Evolutionary conservation across 2,888 invertebrate species (phyloP), one percentile per base, ranked within the genome.

Genomic region (Lithosia quadra): DNA sequence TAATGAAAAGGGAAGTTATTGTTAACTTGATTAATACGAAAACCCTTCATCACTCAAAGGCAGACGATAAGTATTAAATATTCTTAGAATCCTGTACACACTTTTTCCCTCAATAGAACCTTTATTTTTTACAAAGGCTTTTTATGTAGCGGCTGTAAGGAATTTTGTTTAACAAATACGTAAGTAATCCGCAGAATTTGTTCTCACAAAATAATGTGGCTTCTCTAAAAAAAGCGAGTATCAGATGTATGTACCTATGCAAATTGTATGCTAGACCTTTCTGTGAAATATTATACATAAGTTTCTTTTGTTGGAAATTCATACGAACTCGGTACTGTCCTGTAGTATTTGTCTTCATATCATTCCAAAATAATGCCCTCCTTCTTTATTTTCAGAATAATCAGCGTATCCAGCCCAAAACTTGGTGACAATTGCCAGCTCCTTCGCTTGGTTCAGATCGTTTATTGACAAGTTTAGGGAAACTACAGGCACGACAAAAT

Each of bases 131-230:
- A 22, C 39, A 24, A 39, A 60, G 9, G 18, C 18, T 24, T 60
- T 60, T 24, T 24, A 39, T 7, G 18, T 24, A 49, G 1, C 60
- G 7, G 24, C 24, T 22, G 36, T 24, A 22, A 60, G 60, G 60
- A 60, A 60, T 60, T 36, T 39, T 60, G 18, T 60, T 39, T 18
- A 60, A 39, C 39, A 60, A 60, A 60, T 39, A 24, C 39, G 4
- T 24, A 24, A 22, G 18, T 22, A 60, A 39, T 36, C 15, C 58
- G n/a, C 18, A n/a, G 15, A 18, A 22, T 60, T 60, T 60, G 22
- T 63, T 28, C 39, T n/a, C 33, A 49, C 49, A 13, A 28, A n/a
- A 21, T 63, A 33, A 63, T 33, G 49, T n/a, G 18, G 22, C 39
- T 21, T 39, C 22, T 60, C 22, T 39, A 36, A 60, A 9, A 60